Percentiles rank a stretch among this genome's conserved stretches.
Conservation (phyloP, 64 coral and sea anemone genomes). For the Actinia tenebrosa region DNA sequence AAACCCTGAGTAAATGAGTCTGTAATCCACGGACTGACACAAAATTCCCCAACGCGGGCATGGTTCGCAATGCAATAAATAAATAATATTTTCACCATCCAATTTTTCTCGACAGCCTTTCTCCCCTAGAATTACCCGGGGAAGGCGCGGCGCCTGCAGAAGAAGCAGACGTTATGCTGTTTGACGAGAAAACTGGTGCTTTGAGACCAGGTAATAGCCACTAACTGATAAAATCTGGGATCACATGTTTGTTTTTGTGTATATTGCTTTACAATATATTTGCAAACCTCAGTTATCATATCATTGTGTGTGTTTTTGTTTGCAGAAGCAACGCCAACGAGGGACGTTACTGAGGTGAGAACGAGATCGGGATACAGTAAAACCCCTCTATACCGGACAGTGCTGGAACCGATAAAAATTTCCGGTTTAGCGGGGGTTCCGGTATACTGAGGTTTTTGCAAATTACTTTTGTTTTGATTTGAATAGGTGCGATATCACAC, state of each 20-base stretch:
- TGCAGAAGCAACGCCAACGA: background rate
- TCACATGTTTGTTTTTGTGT: background rate
- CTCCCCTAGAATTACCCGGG: background rate
- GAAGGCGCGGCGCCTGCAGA: background rate
- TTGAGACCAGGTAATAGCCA: background rate
- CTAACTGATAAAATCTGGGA: background rate
- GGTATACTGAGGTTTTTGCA: too few relatives aligned
- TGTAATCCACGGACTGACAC: too few relatives aligned
- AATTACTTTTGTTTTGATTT: too few relatives aligned
- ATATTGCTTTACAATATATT: too few relatives aligned
- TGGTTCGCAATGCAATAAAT: background rate
- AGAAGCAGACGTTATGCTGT: conserved; percentile 3
- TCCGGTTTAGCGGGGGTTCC: too few relatives aligned
- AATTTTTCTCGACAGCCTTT: conserved; percentile 3
- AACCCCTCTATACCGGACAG: too few relatives aligned
- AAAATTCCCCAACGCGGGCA: background rate
- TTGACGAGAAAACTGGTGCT: conserved; percentile 13
- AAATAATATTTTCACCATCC: too few relatives aligned
- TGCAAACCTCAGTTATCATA: background rate
- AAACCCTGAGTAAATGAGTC: too few relatives aligned
- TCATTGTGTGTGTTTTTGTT: background rate
- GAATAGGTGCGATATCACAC: too few relatives aligned
- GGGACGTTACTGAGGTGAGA: background rate
- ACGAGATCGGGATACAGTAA: background rate
- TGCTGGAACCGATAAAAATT: too few relatives aligned